phyloP scores from a whole-genome alignment of 2,888 invertebrate genomes.

The Pyrrhia umbra region DNA sequence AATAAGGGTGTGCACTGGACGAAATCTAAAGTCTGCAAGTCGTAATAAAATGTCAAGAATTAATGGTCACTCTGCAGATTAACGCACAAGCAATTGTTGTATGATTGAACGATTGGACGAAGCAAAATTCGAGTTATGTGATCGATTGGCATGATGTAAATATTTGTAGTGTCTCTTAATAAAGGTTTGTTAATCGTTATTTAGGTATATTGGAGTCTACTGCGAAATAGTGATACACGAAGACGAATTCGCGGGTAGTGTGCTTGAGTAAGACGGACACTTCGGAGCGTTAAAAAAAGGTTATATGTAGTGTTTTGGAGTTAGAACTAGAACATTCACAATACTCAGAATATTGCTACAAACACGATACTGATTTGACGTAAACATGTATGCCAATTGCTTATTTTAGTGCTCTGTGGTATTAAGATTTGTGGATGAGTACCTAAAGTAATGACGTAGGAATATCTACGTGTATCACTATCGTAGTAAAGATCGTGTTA shows the following conservation, averaged over 20 bases:
- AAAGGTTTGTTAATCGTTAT: conserved; percentile 68
- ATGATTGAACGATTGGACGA: conserved; percentile 74
- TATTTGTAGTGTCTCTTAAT: conserved; percentile 68
- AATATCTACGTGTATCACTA: conserved; percentile 50
- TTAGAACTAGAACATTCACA: background rate
- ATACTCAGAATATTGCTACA: background rate
- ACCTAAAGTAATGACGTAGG: conserved; percentile 20
- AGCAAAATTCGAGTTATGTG: conserved; percentile 71
- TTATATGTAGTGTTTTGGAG: background rate
- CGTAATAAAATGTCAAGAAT: conserved; percentile 8
- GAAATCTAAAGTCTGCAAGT: background rate
- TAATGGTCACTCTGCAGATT: conserved; percentile 20
- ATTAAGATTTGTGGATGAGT: conserved; percentile 15
- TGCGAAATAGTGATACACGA: conserved; percentile 44
- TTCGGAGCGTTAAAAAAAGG: background rate
- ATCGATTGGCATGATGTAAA: conserved; percentile 73
- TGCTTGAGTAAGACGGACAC: conserved; percentile 1
- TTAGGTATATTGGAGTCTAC: conserved; percentile 53
- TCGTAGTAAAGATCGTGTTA: conserved; percentile 34
- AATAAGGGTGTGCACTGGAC: too few species aligned
- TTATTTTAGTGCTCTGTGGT: conserved; percentile 5
- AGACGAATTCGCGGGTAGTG: conserved; percentile 11
- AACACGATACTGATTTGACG: background rate
- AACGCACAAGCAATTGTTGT: conserved; percentile 72
- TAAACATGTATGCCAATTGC: background rate